Percentiles rank a stretch among this genome's conserved stretches.
Evolutionary conservation across 2,888 invertebrate species (phyloP).

Genomic region (Prosopocoilus inquinatus): DNA sequence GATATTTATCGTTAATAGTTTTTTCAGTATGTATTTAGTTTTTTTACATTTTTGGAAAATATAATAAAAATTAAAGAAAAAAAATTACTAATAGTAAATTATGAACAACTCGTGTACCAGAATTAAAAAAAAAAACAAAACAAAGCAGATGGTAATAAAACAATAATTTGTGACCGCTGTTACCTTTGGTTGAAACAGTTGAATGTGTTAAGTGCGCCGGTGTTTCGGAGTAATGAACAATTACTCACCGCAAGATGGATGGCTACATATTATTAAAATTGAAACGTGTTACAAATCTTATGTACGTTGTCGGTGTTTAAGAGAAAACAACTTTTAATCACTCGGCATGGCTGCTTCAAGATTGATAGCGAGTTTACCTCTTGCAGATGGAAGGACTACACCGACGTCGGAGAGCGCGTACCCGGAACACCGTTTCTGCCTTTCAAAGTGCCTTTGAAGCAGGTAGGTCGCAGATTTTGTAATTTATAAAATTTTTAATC

Average conservation of each 20-base stretch:
- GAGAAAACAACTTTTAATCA: conserved; percentile 22
- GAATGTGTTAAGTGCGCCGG: neutral
- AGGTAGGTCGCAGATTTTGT: conserved; percentile 46
- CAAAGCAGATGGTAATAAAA: too few species aligned
- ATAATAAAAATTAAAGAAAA: too few species aligned
- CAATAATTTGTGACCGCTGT: too few species aligned
- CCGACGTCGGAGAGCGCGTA: conserved; percentile 62
- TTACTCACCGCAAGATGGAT: conserved; percentile 16
- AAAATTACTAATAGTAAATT: too few species aligned
- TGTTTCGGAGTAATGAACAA: conserved; percentile 9
- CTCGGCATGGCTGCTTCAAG: conserved; percentile 18
- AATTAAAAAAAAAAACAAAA: too few species aligned
- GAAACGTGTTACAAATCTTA: conserved; percentile 16
- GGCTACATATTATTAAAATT: conserved; percentile 14
- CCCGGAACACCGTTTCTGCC: conserved; percentile 68
- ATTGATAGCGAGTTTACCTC: conserved; percentile 16
- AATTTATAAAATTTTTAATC: too few species aligned
- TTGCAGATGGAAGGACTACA: conserved; percentile 65
- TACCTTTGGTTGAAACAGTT: neutral
- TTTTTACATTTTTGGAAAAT: too few species aligned
- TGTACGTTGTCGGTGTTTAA: conserved; percentile 23
- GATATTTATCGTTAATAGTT: too few species aligned
- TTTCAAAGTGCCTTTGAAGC: conserved; percentile 71
- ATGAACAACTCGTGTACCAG: too few species aligned
- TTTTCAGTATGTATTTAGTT: too few species aligned